Conservation (phyloP, 2,888 invertebrate species). For the Noctua janthina region DNA sequence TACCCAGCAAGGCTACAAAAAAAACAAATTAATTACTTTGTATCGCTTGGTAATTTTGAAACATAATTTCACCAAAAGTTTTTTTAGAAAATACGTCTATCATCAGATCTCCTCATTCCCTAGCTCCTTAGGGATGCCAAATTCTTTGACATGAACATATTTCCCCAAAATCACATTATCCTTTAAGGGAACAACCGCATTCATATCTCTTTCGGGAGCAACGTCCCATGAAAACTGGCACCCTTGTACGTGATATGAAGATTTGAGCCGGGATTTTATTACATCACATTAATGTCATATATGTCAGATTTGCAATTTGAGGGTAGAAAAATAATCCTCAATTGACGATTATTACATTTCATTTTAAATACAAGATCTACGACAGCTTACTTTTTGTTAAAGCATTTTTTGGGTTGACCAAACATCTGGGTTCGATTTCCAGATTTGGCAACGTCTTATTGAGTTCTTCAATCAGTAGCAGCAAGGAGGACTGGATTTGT, state of each 20-base stretch:
- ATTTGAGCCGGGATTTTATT: conserved; percentile 24
- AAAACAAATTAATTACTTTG: too few species aligned
- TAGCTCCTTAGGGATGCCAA: not conserved
- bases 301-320: conserved; percentile 19
- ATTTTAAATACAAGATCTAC: too few species aligned
- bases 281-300: conserved; percentile 49
- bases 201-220: conserved; percentile 38
- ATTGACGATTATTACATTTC: too few species aligned
- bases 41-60: not conserved
- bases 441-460: too few species aligned
- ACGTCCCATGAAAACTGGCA: conserved; percentile 50
- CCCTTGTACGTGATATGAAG: conserved; percentile 9
- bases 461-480: too few species aligned
- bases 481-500: too few species aligned
- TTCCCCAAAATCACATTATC: conserved; percentile 17
- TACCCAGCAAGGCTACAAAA: too few species aligned
- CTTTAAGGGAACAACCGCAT: conserved; percentile 30
- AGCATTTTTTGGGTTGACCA: too few species aligned
- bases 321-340: too few species aligned
- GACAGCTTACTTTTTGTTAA: too few species aligned
- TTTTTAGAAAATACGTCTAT: not conserved
- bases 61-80: not conserved
- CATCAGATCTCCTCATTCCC: not conserved
- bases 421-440: too few species aligned
- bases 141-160: conserved; percentile 17